Percentiles rank a stretch among this genome's conserved stretches.
Conservation (phyloP, 2,113 vertebrate genomes). For the Zosterops lateralis region DNA sequence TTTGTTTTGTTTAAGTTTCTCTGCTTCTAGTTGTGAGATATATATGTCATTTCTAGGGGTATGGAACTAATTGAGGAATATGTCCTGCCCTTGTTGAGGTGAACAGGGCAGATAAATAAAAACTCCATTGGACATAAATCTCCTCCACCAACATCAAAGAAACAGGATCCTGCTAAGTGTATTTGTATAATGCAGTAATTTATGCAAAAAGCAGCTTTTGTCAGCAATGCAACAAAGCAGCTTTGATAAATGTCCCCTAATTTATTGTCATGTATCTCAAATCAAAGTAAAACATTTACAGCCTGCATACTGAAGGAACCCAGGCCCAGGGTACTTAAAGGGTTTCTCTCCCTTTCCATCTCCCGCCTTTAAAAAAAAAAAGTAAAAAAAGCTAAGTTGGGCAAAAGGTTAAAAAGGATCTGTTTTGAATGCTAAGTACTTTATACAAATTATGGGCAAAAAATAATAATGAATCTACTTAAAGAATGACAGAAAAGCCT, state of each 20-base stretch:
- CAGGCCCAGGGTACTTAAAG: constrained; percentile 79
- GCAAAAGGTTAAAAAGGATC: constrained; percentile 86
- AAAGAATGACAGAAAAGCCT: constrained; percentile 12
- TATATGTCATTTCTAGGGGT: constrained; percentile 77
- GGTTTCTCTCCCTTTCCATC: constrained; percentile 59
- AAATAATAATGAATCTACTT: constrained; percentile 37
- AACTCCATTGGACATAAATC: constrained; percentile 84
- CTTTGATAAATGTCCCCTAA: constrained; percentile 92
- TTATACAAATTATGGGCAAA: constrained; percentile 58
- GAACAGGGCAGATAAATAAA: constrained; percentile 84
- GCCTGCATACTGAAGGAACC: constrained; percentile 85
- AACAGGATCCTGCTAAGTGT: constrained; percentile 80
- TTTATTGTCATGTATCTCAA: constrained; percentile 95
- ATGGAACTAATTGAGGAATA: constrained; percentile 86
- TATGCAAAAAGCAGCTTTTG: constrained; percentile 90
- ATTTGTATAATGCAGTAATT: constrained; percentile 89
- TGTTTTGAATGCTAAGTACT: constrained; percentile 80
- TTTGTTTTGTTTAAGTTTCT: constrained; percentile 64
- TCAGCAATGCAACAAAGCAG: constrained; percentile 83
- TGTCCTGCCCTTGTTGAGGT: constrained; percentile 83
- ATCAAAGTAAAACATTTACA: constrained; percentile 94
- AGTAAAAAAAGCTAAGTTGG: constrained; percentile 70
- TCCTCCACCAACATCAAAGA: constrained; percentile 84
- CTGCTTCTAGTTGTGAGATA: constrained; percentile 74
- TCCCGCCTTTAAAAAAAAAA: background rate